Conservation (phyloP, 2,888 invertebrate genomes). For the Pollenia labialis region DNA sequence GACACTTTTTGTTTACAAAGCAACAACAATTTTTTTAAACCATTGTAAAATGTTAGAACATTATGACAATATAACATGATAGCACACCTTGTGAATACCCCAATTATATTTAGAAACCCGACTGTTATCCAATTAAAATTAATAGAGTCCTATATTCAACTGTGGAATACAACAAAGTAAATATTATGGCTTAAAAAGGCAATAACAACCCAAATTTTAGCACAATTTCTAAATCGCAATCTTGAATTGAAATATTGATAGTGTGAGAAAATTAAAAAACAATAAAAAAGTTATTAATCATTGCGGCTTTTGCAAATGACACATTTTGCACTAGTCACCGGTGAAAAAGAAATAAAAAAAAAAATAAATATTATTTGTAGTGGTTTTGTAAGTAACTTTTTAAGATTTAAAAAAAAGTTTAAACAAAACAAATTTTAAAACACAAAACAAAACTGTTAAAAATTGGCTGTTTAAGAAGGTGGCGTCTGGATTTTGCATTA, state of each 20-base stretch:
- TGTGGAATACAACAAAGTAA: no score
- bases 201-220: not conserved
- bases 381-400: not conserved
- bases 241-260: not conserved
- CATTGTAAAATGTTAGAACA: no score
- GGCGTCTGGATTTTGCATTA: conserved; percentile 43
- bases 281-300: conserved; percentile 18
- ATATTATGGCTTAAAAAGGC: not conserved
- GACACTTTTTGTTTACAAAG: no score
- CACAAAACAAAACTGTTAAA: conserved; percentile 16
- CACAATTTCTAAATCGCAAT: conserved; percentile 7
- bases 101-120: no score
- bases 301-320: not conserved
- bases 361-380: not conserved
- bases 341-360: not conserved
- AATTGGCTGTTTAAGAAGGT: conserved; percentile 26
- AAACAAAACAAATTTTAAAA: not conserved
- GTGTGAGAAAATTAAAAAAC: conserved; percentile 3
- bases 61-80: no score
- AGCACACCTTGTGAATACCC: no score
- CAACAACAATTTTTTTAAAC: no score
- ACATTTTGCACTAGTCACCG: not conserved
- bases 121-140: no score
- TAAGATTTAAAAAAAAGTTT: not conserved
- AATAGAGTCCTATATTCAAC: no score